phyloP scores from a whole-genome alignment of 2,888 invertebrate species.

The Catocala nupta region DNA sequence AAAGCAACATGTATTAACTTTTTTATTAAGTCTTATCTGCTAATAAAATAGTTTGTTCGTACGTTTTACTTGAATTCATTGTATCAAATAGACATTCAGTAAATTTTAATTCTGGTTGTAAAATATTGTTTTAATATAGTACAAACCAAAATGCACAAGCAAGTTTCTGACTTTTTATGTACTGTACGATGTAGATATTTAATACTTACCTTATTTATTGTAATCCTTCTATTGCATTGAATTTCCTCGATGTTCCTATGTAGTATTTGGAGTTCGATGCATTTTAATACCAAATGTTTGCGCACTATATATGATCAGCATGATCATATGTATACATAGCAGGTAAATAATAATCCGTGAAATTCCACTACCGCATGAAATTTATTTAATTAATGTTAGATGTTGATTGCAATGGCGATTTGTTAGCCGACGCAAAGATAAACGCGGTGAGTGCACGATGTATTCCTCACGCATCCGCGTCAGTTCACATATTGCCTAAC shows the following conservation, averaged over 20 bases:
- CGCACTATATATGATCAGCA: not conserved
- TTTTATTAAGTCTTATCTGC: too few species aligned
- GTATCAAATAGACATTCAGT: not conserved
- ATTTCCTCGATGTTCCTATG: conserved; percentile 27
- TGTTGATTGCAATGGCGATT: not conserved
- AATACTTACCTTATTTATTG: too few species aligned
- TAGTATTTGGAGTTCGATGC: conserved; percentile 22
- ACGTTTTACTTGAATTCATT: conserved; percentile 6
- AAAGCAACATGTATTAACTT: too few species aligned
- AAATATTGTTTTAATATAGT: conserved; percentile 11
- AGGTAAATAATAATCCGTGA: not conserved
- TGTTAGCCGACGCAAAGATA: not conserved
- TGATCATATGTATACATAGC: not conserved
- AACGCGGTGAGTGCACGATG: too few species aligned
- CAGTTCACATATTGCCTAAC: too few species aligned
- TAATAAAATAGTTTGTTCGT: too few species aligned
- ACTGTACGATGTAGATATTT: not conserved
- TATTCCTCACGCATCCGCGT: too few species aligned
- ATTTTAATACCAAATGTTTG: conserved; percentile 7
- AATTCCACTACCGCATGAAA: not conserved
- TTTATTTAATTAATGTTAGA: not conserved
- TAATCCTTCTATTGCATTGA: too few species aligned
- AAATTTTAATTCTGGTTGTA: not conserved
- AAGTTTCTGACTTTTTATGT: conserved; percentile 10
- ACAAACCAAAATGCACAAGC: conserved; percentile 34